phyloP scores from a whole-genome alignment of 2,888 invertebrate genomes.

The Colostygia pectinataria region DNA sequence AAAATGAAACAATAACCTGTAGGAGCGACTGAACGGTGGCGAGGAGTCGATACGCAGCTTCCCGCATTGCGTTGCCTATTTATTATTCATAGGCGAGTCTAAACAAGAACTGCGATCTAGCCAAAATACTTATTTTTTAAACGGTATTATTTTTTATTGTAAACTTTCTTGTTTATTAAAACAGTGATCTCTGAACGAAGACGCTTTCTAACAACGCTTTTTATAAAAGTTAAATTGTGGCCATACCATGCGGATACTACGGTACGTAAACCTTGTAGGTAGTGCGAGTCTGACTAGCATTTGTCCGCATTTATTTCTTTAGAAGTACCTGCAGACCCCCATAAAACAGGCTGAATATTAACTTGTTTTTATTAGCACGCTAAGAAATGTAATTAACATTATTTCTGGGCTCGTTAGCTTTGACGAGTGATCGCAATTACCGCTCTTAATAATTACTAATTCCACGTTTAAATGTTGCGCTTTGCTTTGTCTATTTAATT shows the following conservation, averaged over 20 bases:
- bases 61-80: slow-evolving; percentile 34
- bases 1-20: slow-evolving; percentile 29
- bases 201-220: no score
- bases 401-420: slow-evolving; percentile 13
- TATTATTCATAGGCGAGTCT: slow-evolving; percentile 19
- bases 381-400: slow-evolving; percentile 15
- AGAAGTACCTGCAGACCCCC: no score
- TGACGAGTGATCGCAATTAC: slow-evolving; percentile 26
- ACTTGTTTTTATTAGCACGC: background rate
- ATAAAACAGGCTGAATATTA: background rate
- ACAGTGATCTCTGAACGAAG: no score
- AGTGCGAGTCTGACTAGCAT: no score
- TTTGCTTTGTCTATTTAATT: slow-evolving; percentile 28
- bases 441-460: slow-evolving; percentile 21
- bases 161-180: no score
- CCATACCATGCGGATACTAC: no score
- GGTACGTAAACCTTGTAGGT: no score
- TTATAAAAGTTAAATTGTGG: no score
- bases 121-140: no score
- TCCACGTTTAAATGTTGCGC: slow-evolving; percentile 18
- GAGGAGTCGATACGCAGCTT: slow-evolving; percentile 24
- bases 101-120: no score
- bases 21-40: slow-evolving; percentile 21
- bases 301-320: no score
- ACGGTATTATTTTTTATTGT: no score